Percentiles rank a stretch among this genome's conserved stretches.
Evolutionary conservation across 2,888 invertebrate species (phyloP).

Genomic region (Platycnemis pennipes): DNA sequence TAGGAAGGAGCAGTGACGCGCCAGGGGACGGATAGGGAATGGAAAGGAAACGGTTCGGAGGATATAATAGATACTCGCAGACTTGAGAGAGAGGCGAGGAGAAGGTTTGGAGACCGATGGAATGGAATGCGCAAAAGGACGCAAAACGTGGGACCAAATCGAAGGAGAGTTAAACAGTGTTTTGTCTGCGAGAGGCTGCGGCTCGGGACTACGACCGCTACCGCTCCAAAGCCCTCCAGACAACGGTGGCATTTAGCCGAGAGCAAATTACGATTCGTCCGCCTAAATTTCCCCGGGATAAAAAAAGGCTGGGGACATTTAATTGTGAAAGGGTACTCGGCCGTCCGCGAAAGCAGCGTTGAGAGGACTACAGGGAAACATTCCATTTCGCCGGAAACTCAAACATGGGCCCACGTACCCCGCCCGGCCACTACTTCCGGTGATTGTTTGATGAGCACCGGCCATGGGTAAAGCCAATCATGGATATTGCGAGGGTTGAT

Average conservation of each 20-base stretch:
- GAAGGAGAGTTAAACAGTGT: slow-evolving; percentile 38
- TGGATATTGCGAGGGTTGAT: slow-evolving; percentile 60
- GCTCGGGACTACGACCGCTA: not conserved
- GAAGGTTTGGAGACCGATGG: not conserved
- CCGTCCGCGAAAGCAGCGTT: not conserved
- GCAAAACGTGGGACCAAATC: slow-evolving; percentile 13
- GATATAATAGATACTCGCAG: not conserved
- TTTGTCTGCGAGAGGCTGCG: slow-evolving; percentile 28
- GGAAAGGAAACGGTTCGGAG: not conserved
- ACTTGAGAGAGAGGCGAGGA: not conserved
- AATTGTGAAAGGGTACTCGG: slow-evolving; percentile 35
- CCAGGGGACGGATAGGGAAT: not conserved
- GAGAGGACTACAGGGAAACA: not conserved
- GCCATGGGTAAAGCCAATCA: slow-evolving; percentile 50
- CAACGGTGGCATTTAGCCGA: slow-evolving; percentile 38
- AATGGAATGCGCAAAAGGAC: slow-evolving; percentile 33
- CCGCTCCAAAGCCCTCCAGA: slow-evolving; percentile 5
- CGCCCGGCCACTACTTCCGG: slow-evolving; percentile 50
- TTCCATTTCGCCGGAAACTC: slow-evolving; percentile 48
- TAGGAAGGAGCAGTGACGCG: not conserved
- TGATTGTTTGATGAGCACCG: slow-evolving; percentile 58
- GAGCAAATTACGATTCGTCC: slow-evolving; percentile 37
- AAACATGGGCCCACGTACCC: not conserved
- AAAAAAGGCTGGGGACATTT: not conserved
- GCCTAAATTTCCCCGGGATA: not conserved